Evolutionary conservation across 2,888 invertebrate genomes (phyloP).

Genomic region (Thysanoteuthis rhombus): DNA sequence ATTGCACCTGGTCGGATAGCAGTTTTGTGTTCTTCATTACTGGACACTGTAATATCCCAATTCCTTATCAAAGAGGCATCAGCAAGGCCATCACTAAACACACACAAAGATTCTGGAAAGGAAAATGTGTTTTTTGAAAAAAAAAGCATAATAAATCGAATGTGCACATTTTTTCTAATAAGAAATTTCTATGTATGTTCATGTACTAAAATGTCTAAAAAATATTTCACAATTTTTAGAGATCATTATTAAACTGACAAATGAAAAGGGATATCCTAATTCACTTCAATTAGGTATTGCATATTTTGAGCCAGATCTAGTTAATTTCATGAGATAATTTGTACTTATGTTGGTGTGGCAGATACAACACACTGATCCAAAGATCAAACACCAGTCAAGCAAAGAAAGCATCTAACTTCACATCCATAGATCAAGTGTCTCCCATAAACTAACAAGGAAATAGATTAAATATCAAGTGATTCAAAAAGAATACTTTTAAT

Average conservation of each 20-base stretch:
- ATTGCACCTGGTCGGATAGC: constrained; percentile 17
- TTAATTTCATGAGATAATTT: neutral
- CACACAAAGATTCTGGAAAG: neutral
- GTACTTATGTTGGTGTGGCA: neutral
- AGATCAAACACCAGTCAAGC: neutral
- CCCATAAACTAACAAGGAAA: neutral
- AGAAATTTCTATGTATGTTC: neutral
- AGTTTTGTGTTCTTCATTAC: constrained; percentile 14
- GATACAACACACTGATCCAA: neutral
- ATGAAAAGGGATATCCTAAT: no score
- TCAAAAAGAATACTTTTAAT: neutral
- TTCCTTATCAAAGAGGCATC: constrained; percentile 20
- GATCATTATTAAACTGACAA: no score
- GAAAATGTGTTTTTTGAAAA: neutral
- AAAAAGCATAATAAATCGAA: neutral
- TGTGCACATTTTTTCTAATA: neutral
- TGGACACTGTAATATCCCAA: neutral
- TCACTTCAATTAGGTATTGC: no score
- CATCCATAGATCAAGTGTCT: no score
- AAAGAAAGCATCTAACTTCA: no score
- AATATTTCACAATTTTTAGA: no score
- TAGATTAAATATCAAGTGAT: neutral
- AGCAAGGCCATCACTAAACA: constrained; percentile 24
- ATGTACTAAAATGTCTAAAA: neutral
- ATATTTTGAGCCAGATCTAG: no score